Base-by-base conservation (phyloP, 2,888 invertebrate genomes). In the Conomelus anceps region DNA sequence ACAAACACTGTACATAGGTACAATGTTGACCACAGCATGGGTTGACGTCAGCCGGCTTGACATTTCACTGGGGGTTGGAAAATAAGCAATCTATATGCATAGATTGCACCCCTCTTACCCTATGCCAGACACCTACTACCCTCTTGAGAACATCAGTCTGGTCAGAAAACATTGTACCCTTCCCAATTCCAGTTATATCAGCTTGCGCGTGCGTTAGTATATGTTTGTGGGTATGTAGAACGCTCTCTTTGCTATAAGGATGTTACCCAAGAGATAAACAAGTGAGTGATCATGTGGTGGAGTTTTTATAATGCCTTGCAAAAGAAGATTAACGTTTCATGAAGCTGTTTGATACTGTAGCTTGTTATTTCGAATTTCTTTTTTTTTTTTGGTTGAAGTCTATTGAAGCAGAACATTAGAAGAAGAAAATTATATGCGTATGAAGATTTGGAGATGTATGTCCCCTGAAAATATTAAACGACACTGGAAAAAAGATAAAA, bases 31-130 rank as follows among this genome's bases (percentile, higher is more conserved):
- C 88, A 84, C 41, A 41, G 22, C 88, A 0, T 24, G 0, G 23
- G 87, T 22, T 23, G 63, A 88, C 86, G 86, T 86, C 86, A 88
- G 22, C 22, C n/a, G n/a, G 63, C 22, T 63, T 88, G 88, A 88
- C 41, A 88, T 88, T 88, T 88, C 84, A 86, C 86, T 29, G 26
- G 86, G 86, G 89, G 91, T 93, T 92, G 93, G 93, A 94, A 94
- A 94, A 94, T 94, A 94, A 94, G 94, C 94, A 94, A 94, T 94
- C 94, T 94, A 94, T 94, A 94, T 94, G 94, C 94, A 94, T 94
- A 93, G 93, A 92, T 92, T 91, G 91, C 90, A 90, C 93, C 92
- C 91, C 90, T 89, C 88, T 89, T 89, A 90, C 88, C 89, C 90
- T 91, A 91, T 90, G 90, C 90, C 91, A 92, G 91, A 91, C 91